phyloP scores from a whole-genome alignment of 2,888 invertebrate genomes.

The Aproaerema taeniolella region DNA sequence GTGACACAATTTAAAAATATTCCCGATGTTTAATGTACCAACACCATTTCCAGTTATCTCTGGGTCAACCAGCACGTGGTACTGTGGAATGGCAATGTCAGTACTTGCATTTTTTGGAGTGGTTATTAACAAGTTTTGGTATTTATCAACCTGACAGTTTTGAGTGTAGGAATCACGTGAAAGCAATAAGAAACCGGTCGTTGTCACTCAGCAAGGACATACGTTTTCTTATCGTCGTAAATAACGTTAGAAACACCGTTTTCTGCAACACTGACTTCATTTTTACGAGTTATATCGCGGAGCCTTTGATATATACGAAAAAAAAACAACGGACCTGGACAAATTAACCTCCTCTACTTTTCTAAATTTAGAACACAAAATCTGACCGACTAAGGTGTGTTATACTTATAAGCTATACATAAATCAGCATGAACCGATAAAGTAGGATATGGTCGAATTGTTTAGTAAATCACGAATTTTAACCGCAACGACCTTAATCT shows the following conservation, averaged over 20 bases:
- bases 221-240: constrained; percentile 21
- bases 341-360: constrained; percentile 21
- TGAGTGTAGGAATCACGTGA: constrained; percentile 23
- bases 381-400: too few species aligned
- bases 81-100: constrained; percentile 11
- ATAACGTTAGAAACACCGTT: constrained; percentile 26
- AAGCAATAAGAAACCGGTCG: constrained; percentile 25
- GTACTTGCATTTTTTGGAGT: constrained; percentile 8
- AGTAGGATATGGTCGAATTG: constrained; percentile 3
- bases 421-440: too few species aligned
- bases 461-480: constrained; percentile 8
- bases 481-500: constrained; percentile 39
- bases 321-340: constrained; percentile 14
- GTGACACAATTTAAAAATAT: constrained; percentile 29
- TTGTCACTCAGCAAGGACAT: constrained; percentile 24
- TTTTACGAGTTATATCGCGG: constrained; percentile 20
- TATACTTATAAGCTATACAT: too few species aligned
- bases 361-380: too few species aligned
- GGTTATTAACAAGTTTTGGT: constrained; percentile 5
- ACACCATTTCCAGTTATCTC: constrained; percentile 1
- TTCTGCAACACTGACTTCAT: constrained; percentile 17
- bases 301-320: constrained; percentile 9
- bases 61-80: constrained; percentile 11
- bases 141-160: constrained; percentile 8
- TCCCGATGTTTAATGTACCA: constrained; percentile 6